These are phyloP conservation scores for Lycodopsis pacificus DNA, from an alignment of 2,797 vertebrate species.

Conservation along the genomic window DNA sequence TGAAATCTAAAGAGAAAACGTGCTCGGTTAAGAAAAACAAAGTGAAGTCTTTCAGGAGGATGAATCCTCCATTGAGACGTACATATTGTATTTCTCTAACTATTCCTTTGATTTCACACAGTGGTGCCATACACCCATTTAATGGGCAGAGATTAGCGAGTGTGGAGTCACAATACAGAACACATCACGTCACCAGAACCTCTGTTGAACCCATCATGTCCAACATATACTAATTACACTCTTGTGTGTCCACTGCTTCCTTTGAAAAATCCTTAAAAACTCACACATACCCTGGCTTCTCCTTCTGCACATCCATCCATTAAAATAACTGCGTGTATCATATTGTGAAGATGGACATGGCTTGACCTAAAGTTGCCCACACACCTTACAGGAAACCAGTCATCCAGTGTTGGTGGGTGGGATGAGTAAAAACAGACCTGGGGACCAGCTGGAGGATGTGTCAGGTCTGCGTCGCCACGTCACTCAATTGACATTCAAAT, in stretches of 20 bases:
- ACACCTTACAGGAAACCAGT: slow-evolving; percentile 6
- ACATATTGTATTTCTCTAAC: background rate
- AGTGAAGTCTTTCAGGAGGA: background rate
- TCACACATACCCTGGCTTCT: background rate
- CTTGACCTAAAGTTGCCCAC: slow-evolving; percentile 5
- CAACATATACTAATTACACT: background rate
- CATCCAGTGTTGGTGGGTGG: background rate
- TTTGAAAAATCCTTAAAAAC: background rate
- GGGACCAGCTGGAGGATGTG: background rate
- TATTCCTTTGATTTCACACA: background rate
- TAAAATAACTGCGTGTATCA: slow-evolving; percentile 4
- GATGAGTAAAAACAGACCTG: slow-evolving; percentile 5
- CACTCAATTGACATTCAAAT: background rate
- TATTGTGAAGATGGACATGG: slow-evolving; percentile 1
- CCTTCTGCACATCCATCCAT: background rate
- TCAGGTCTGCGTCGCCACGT: background rate
- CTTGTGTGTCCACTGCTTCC: background rate
- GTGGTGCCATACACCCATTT: background rate
- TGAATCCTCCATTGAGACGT: background rate
- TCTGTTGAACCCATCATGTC: background rate
- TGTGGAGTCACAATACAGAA: background rate
- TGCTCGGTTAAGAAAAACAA: background rate
- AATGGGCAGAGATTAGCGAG: background rate
- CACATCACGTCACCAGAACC: background rate
- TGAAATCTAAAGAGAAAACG: background rate